Percentiles rank a stretch among this genome's conserved stretches.
Evolutionary conservation across 2,888 invertebrate genomes (phyloP).

Genomic region (Dryocosmus kuriphilus): DNA sequence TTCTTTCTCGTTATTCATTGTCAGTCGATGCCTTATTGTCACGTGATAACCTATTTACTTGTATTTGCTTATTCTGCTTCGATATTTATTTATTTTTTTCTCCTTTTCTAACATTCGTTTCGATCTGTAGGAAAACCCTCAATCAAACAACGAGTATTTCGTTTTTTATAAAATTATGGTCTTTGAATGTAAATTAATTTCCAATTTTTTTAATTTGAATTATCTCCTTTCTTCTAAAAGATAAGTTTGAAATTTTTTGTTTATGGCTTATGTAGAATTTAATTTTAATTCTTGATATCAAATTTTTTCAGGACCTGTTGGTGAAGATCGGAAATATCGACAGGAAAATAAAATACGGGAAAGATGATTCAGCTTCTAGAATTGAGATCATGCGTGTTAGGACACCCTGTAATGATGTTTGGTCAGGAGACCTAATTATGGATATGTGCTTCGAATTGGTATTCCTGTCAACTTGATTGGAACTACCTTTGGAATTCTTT

Average conservation of each 20-base stretch:
- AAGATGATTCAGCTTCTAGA: neutral
- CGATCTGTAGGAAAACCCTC: neutral
- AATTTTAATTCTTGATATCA: neutral
- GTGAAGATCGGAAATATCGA: neutral
- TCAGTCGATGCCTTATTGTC: conserved; percentile 67
- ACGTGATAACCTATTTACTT: conserved; percentile 46
- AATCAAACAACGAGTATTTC: neutral
- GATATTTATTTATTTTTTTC: neutral
- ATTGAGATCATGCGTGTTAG: conserved; percentile 18
- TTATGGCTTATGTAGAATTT: neutral
- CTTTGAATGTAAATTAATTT: no score
- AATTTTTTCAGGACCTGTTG: neutral
- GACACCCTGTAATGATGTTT: conserved; percentile 1
- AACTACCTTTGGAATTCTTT: neutral
- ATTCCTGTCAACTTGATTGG: neutral
- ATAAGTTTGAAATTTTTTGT: no score
- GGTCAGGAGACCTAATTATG: neutral
- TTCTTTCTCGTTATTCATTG: conserved; percentile 49
- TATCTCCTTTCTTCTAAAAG: no score
- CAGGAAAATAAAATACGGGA: neutral
- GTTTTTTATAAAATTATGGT: neutral
- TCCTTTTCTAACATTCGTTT: conserved; percentile 4
- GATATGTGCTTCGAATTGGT: conserved; percentile 11
- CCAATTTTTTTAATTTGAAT: no score
- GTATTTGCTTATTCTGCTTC: neutral